Evolutionary conservation across 2,797 vertebrate genomes (phyloP).

Genomic region (Scolopax rusticola): DNA sequence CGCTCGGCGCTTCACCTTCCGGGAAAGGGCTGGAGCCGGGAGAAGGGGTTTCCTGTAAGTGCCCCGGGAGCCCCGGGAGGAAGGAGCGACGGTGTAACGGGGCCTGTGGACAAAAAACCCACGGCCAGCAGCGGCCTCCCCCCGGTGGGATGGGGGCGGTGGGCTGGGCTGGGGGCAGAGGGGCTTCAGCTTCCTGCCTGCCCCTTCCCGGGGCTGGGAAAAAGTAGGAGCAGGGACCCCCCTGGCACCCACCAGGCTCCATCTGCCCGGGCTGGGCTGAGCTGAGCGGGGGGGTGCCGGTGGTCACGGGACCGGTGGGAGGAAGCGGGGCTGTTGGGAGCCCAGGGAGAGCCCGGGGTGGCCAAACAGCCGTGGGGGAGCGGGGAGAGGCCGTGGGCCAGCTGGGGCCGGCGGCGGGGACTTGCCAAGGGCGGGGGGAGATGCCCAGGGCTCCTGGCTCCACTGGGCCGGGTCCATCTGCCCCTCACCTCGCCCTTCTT

Average conservation of each 20-base stretch:
- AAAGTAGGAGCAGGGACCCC: background rate
- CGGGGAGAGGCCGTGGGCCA: accelerated
- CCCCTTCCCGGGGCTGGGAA: background rate
- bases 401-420: background rate
- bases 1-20: background rate
- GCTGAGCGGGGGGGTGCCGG: background rate
- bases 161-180: accelerated
- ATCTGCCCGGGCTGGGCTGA: accelerated
- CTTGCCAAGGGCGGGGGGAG: background rate
- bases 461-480: accelerated
- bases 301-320: background rate
- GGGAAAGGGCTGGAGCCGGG: constrained; percentile 40
- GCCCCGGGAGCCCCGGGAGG: background rate
- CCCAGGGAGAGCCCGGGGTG: background rate
- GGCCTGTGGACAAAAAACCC: background rate
- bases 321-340: background rate
- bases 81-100: background rate
- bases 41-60: constrained; percentile 26
- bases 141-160: accelerated
- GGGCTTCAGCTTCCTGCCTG: background rate
- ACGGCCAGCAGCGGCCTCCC: background rate
- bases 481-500: accelerated
- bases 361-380: accelerated
- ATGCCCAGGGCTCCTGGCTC: background rate
- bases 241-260: accelerated